These are phyloP conservation scores for Neodontobutis hainanensis DNA, from an alignment of 2,113 vertebrate genomes.

Conservation along the genomic window DNA sequence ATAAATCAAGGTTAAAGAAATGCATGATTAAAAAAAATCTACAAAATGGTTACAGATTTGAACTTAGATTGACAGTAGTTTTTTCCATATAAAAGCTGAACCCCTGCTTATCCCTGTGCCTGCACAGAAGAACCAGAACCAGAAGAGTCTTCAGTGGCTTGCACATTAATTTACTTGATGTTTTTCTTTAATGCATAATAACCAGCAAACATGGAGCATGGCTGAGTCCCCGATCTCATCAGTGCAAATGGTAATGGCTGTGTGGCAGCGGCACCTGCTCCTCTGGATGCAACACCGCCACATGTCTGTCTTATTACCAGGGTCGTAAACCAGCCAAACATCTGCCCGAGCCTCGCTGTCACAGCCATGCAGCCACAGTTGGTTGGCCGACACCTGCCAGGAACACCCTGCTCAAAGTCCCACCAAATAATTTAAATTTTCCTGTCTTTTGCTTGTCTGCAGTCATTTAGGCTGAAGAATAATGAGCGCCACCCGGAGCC, in stretches of 20 bases:
- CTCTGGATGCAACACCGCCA: constrained; percentile 54
- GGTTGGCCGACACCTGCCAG: constrained; percentile 32
- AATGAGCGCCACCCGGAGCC: constrained; percentile 6
- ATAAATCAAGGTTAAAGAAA: too few species aligned
- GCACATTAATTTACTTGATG: constrained; percentile 46
- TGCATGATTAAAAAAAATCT: too few species aligned
- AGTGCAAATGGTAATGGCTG: constrained; percentile 56
- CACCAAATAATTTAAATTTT: not conserved
- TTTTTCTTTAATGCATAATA: constrained; percentile 54
- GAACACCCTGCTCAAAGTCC: constrained; percentile 14
- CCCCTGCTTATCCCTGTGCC: too few species aligned
- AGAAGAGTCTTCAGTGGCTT: constrained; percentile 7
- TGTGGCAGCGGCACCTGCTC: constrained; percentile 63
- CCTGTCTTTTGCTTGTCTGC: constrained; percentile 2
- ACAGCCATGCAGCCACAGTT: constrained; percentile 46
- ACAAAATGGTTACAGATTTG: too few species aligned
- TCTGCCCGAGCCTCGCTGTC: constrained; percentile 56
- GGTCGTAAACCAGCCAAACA: constrained; percentile 60
- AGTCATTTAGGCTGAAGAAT: constrained; percentile 18
- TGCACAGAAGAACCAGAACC: not conserved
- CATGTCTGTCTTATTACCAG: constrained; percentile 60
- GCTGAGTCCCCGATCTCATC: constrained; percentile 55
- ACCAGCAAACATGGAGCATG: constrained; percentile 34
- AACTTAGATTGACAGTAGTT: too few species aligned
- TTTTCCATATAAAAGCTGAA: too few species aligned